Evolutionary conservation across 2,888 invertebrate genomes (phyloP), one percentile per base, ranked within the genome.

Genomic region (Dorcus hopei): DNA sequence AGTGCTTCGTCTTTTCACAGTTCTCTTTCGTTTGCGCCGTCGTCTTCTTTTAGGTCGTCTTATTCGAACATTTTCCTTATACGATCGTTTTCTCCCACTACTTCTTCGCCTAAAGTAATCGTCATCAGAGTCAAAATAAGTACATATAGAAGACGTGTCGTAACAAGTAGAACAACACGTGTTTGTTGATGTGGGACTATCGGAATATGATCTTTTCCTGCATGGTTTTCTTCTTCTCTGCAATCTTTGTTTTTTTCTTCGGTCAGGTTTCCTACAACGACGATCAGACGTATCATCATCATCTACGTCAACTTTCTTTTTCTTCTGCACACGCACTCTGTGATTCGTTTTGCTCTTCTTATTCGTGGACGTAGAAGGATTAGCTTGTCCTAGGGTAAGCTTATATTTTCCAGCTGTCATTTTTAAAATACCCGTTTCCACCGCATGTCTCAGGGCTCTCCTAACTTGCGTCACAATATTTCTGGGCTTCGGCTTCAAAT

Each of bases 381-480:
- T 33, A 33, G 0, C 26, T 33, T 33, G 26, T 7, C 26, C 6
- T 7, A 42, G 7, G 9, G 38, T 45, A 1, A 60, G 52, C 47
- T 42, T 56, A 16, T 60, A 60, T 54, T 59, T 61, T 4, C 66
- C 66, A 1, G 64, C 63, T 19, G 52, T 57, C 11, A 63, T 62
- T 8, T 50, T 49, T 39, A 66, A 14, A 14, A 63, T 40, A 5
- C 66, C 66, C 9, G 48, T 54, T 1, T 63, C 54, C 1, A 66
- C 54, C 19, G 61, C 67, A 45, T 66, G 63, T 23, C 54, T 61
- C 7, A 67, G 47, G 9, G 66, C 65, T 23, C 56, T 54, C 38
- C 49, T 49, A 11, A 61, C 61, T 45, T 61, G 58, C 58, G 63
- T 59, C 8, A 58, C 61, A 3, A 67, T 60, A 52, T 65, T 66